A percentile compares a stretch with the other conserved stretches of the same genome.
phyloP scores from a whole-genome alignment of 2,113 vertebrate species.

The Scytalopus superciliaris region DNA sequence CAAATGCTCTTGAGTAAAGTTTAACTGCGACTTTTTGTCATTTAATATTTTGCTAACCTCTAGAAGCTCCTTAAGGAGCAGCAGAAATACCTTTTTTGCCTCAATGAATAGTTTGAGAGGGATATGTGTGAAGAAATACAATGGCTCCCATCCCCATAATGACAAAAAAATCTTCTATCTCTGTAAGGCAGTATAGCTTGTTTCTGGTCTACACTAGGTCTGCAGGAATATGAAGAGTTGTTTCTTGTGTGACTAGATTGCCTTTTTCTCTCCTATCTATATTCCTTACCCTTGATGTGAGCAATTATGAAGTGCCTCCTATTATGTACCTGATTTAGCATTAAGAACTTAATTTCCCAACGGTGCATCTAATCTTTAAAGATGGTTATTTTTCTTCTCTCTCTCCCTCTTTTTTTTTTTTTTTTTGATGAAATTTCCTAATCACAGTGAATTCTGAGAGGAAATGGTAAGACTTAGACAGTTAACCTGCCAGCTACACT shows the following conservation, averaged over 20 bases:
- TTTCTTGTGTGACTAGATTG: not conserved
- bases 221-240: not conserved
- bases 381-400: not conserved
- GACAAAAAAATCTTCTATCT: not conserved
- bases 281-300: not conserved
- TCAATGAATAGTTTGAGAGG: not conserved
- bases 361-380: constrained; percentile 34
- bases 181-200: not conserved
- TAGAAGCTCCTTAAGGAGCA: not conserved
- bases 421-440: not conserved
- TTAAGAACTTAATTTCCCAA: constrained; percentile 25
- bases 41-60: not conserved
- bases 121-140: not conserved
- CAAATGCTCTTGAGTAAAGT: not conserved
- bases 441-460: not conserved
- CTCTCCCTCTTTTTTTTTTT: too few relatives aligned
- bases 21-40: not conserved
- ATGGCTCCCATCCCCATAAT: not conserved
- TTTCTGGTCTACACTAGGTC: not conserved
- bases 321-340: not conserved
- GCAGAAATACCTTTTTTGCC: not conserved
- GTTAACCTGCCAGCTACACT: constrained; percentile 43
- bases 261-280: not conserved
- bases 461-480: constrained; percentile 8
- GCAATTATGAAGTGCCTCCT: not conserved